Percentiles rank a stretch among this genome's conserved stretches.
Evolutionary conservation across 2,113 vertebrate species (phyloP).

Genomic region (Cyanocitta stelleri): DNA sequence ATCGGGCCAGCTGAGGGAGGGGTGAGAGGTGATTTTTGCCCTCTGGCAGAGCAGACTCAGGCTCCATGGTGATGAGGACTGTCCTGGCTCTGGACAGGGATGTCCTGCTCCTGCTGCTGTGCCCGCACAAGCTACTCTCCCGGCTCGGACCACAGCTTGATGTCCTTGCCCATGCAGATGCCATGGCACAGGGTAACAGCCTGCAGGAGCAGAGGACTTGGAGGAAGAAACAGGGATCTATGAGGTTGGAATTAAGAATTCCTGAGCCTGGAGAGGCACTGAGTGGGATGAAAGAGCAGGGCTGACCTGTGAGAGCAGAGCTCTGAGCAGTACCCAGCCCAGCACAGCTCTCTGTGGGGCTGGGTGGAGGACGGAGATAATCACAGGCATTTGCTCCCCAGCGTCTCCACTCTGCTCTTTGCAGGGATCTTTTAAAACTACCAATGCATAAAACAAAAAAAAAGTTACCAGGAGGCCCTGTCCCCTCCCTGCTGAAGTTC

Average conservation of each 20-base stretch:
- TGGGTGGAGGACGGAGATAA: not conserved
- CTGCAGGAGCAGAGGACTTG: fast-evolving
- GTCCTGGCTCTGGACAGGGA: not conserved
- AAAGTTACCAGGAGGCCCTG: slow-evolving; percentile 22
- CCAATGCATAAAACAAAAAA: not conserved
- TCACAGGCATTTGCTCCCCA: not conserved
- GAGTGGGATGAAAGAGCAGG: fast-evolving
- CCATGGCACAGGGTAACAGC: fast-evolving
- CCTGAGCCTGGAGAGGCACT: not conserved
- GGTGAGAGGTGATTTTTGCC: fast-evolving
- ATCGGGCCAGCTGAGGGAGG: not conserved
- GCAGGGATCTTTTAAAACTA: not conserved
- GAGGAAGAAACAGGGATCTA: not conserved
- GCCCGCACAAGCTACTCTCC: not conserved
- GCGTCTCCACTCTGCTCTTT: not conserved
- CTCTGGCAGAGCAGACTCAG: not conserved
- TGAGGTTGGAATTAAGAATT: not conserved
- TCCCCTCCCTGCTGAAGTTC: slow-evolving; percentile 2
- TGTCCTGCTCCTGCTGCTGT: not conserved
- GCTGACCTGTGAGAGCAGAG: not conserved
- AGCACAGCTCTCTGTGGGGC: not conserved
- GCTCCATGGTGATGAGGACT: not conserved
- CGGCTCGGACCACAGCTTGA: fast-evolving
- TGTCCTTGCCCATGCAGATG: fast-evolving
- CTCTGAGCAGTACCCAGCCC: not conserved